phyloP scores from a whole-genome alignment of 1,140 invertebrate genomes.

The Eueides isabella region DNA sequence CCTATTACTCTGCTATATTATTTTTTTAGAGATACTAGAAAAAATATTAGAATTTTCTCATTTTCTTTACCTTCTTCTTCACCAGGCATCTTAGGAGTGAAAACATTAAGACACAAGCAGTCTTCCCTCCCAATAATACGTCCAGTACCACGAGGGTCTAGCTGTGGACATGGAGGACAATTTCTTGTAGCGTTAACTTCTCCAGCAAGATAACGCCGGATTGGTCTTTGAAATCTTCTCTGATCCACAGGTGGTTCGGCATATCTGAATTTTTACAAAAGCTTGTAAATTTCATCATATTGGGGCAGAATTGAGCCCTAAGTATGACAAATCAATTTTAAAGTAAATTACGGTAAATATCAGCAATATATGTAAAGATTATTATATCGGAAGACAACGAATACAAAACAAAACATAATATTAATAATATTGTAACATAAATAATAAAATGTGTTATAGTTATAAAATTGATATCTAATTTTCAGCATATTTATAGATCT shows the following conservation, averaged over 20 bases:
- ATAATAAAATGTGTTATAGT: not conserved
- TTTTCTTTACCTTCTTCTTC: constrained; percentile 77
- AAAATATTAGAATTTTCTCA: too few species aligned
- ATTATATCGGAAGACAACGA: not conserved
- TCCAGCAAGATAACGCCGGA: constrained; percentile 79
- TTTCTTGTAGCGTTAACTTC: constrained; percentile 81
- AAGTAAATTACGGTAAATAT: too few species aligned
- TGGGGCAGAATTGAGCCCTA: too few species aligned
- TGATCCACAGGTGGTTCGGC: constrained; percentile 86
- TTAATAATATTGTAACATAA: not conserved
- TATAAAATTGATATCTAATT: not conserved
- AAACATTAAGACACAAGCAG: constrained; percentile 91
- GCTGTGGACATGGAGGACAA: constrained; percentile 83
- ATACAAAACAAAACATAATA: not conserved
- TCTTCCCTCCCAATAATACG: constrained; percentile 86
- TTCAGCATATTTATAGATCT: not conserved
- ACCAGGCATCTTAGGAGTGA: constrained; percentile 85
- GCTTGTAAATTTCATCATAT: too few species aligned
- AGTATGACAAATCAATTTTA: too few species aligned
- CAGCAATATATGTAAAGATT: too few species aligned
- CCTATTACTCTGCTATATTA: too few species aligned
- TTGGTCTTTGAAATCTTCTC: constrained; percentile 84
- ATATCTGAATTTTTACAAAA: constrained; percentile 81
- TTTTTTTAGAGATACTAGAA: too few species aligned
- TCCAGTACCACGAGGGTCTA: constrained; percentile 60